phyloP scores from a whole-genome alignment of 2,888 invertebrate species.

The Nudaria mundana region DNA sequence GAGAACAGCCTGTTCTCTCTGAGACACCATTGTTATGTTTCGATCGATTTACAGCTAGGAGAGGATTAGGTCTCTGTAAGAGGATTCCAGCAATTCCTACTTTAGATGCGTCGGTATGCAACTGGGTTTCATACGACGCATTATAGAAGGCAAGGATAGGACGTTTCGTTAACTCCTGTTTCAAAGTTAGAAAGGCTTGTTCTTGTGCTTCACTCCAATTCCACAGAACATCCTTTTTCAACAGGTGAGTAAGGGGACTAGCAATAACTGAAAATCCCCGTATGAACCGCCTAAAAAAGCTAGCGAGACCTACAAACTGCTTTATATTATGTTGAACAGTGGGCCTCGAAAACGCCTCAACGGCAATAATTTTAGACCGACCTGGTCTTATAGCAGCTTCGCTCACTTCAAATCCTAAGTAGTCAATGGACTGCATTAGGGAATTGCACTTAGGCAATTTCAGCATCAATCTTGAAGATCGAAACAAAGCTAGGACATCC shows the following conservation, averaged over 20 bases:
- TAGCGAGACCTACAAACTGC: background rate
- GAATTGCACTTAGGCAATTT: too few species aligned
- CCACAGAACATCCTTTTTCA: background rate
- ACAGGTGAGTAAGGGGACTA: background rate
- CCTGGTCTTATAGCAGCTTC: background rate
- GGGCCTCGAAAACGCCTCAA: background rate
- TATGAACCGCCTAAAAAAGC: background rate
- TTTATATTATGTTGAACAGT: background rate
- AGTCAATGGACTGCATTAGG: background rate
- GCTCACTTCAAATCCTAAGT: background rate
- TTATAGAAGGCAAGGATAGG: background rate
- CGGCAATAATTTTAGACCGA: background rate
- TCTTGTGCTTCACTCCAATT: background rate
- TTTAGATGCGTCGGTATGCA: background rate
- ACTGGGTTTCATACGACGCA: background rate
- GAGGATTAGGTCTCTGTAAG: background rate
- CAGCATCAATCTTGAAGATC: background rate
- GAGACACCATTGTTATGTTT: too few species aligned
- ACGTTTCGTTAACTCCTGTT: background rate
- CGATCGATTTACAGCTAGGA: background rate
- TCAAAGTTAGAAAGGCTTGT: background rate
- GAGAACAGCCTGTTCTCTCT: too few species aligned
- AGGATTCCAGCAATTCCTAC: background rate
- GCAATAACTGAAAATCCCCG: background rate
- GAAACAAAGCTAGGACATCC: conserved; percentile 1